Conservation (phyloP, 2,797 vertebrate species). For the Acomys russatus region DNA sequence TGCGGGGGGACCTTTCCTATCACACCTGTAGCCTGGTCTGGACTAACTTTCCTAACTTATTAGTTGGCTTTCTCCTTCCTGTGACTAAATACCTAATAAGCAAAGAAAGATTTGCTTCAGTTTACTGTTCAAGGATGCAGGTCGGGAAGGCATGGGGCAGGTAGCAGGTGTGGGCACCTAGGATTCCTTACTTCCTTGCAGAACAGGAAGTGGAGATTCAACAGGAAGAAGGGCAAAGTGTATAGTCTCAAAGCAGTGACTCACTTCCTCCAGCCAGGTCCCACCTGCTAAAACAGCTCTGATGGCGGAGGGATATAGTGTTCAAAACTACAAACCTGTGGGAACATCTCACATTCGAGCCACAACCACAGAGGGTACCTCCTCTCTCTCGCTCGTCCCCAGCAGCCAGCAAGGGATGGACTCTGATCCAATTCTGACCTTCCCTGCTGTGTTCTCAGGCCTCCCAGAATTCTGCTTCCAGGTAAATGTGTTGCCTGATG, state of each 20-base stretch:
- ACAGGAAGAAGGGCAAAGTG: background rate
- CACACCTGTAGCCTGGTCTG: background rate
- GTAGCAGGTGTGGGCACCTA: no score
- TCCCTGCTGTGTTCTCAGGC: background rate
- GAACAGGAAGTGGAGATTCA: background rate
- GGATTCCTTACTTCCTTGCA: background rate
- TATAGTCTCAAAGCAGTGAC: background rate
- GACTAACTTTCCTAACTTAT: no score
- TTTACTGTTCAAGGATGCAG: background rate
- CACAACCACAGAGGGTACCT: background rate
- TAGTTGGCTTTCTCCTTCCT: background rate
- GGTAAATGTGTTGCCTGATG: accelerated
- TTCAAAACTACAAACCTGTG: background rate
- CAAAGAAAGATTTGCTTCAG: background rate
- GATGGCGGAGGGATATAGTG: background rate
- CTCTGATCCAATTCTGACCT: background rate
- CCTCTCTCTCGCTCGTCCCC: background rate
- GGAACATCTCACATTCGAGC: background rate
- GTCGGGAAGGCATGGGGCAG: background rate
- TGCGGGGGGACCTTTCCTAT: background rate
- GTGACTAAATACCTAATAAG: background rate
- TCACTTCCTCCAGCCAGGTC: background rate
- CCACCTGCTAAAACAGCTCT: background rate
- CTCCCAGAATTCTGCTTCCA: background rate
- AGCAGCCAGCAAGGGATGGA: background rate